Evolutionary conservation across 2,113 vertebrate species (phyloP).

Genomic region (Seriola rivoliana): DNA sequence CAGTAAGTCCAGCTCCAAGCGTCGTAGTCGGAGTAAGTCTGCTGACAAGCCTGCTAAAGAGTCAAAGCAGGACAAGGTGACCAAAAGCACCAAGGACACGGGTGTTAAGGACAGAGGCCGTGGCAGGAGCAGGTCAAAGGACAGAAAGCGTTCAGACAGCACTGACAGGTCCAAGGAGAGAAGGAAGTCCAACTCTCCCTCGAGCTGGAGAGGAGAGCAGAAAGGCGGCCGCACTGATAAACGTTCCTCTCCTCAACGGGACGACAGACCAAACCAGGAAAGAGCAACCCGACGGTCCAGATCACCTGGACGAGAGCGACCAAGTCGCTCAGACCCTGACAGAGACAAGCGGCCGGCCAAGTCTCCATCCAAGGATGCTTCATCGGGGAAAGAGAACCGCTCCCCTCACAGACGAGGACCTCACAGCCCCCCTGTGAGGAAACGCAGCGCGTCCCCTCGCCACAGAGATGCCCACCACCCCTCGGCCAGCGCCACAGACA

Average conservation of each 20-base stretch:
- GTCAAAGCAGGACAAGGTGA: conserved; percentile 90
- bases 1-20: conserved; percentile 89
- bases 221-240: conserved; percentile 85
- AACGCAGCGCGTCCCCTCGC: conserved; percentile 92
- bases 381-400: conserved; percentile 97
- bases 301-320: conserved; percentile 88
- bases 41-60: conserved; percentile 89
- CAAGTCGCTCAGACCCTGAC: conserved; percentile 88
- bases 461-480: conserved; percentile 87
- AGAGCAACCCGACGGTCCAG: conserved; percentile 83
- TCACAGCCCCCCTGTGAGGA: conserved; percentile 87
- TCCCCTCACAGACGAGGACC: conserved; percentile 89
- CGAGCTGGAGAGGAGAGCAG: conserved; percentile 87
- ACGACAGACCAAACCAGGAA: conserved; percentile 74
- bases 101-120: conserved; percentile 71
- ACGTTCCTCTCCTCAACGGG: conserved; percentile 74
- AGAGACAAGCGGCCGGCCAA: conserved; percentile 93
- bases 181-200: conserved; percentile 84
- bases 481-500: conserved; percentile 83
- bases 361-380: conserved; percentile 97
- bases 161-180: conserved; percentile 90
- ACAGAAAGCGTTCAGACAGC: conserved; percentile 89
- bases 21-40: conserved; percentile 90
- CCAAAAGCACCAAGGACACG: conserved; percentile 79
- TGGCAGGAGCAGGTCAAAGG: conserved; percentile 91